Base-by-base conservation (phyloP, 2,113 vertebrate genomes). In the Sander lucioperca region DNA sequence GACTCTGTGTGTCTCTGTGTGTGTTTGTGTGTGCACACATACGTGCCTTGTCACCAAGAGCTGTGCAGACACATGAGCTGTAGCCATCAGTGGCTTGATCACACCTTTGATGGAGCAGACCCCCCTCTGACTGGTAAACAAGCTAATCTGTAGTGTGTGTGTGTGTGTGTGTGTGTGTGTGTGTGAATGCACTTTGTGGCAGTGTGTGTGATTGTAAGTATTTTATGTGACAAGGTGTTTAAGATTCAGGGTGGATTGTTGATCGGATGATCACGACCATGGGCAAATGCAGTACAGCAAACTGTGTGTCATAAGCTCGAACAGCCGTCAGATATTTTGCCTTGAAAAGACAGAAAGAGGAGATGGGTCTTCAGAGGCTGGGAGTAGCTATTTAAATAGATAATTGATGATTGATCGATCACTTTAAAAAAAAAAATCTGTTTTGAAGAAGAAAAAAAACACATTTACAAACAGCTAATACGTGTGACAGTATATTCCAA, bases 81-180 rank as follows among this genome's bases (percentile, higher is more conserved):
- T 25, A 87, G 85, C 74, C 84, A 94, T 94, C 93, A 94, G 89
- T 80, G 74, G 85, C 84, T 90, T 79, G 79, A 93, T 92, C 88
- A 91, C 79, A 86, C 83, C 79, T 89, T 43, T 89, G 89, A 86
- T 86, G 67, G 77, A 91, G 80, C 84, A 77, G 86, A 87, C 86
- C 93, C 91, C 94, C 94, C 87, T 89, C 90, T 64, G 92, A 83
- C 86, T 77, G 59, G 88, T 92, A 94, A 94, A 94, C 91, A 92
- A 93, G 85, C 89, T 94, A 91, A 93, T 93, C 91, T 91, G 79
- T 58, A 43, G 83, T 85, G 80, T 78, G 63, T 76, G 73, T 69
- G 86, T 62, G 74, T 48, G 85, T 71, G 83, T 79, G 75, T 74
- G 71, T 45, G 68, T 30, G 65, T 15, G 50, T 16, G 30, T 78